Conservation (phyloP, 2,888 invertebrate species). For the Tenthredo mesomela region DNA sequence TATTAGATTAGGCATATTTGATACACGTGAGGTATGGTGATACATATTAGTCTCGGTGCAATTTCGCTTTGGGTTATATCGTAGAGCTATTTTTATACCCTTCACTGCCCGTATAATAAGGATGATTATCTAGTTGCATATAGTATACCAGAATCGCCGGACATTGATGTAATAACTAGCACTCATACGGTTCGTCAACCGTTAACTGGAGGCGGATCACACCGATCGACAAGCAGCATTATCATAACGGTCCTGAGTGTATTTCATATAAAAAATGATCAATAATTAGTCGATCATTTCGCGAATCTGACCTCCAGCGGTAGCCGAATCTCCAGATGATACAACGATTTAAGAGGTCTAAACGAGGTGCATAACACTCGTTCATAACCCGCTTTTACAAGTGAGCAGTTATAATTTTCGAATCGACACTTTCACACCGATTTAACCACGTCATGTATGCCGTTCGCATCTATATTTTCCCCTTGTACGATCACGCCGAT, state of each 20-base stretch:
- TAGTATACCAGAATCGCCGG: conserved; percentile 8
- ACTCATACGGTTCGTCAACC: conserved; percentile 72
- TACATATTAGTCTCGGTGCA: not conserved
- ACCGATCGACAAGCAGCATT: conserved; percentile 72
- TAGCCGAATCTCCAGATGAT: not conserved
- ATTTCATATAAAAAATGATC: not conserved
- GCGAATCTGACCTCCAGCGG: not conserved
- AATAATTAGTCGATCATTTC: not conserved
- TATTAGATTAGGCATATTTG: conserved; percentile 40
- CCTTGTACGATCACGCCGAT: not conserved
- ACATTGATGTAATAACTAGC: conserved; percentile 60
- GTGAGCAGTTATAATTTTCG: not conserved
- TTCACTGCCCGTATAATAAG: conserved; percentile 43
- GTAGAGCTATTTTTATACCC: conserved; percentile 40
- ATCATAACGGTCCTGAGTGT: conserved; percentile 72
- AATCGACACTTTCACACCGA: conserved; percentile 27
- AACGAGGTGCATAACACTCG: not conserved
- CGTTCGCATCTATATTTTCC: not conserved
- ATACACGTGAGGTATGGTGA: not conserved
- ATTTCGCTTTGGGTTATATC: conserved; percentile 28
- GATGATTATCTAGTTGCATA: conserved; percentile 26
- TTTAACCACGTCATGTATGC: conserved; percentile 12
- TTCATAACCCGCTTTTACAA: not conserved
- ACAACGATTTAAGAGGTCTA: not conserved
- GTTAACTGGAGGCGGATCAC: conserved; percentile 70